Conservation (phyloP, 2,888 invertebrate genomes). For the Agrotis clavis region DNA sequence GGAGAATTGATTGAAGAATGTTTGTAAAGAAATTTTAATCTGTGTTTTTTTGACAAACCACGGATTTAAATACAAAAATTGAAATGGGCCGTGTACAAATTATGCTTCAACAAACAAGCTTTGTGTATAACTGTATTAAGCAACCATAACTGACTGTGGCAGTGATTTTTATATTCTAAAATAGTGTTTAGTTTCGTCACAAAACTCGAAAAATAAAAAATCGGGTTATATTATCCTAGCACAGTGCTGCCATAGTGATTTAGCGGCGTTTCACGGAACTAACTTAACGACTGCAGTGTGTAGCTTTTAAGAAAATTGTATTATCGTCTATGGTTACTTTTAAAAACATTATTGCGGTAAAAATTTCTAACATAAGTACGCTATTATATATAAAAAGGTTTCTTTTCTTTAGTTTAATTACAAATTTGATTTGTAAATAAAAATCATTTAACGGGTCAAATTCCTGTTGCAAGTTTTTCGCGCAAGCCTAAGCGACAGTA, state of each 20-base stretch:
- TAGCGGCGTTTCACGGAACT: constrained; percentile 53
- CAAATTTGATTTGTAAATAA: neutral
- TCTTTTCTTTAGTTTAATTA: no score
- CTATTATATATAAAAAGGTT: neutral
- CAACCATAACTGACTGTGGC: constrained; percentile 56
- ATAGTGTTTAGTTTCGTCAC: constrained; percentile 30
- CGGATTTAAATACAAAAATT: constrained; percentile 24
- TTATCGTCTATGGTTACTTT: constrained; percentile 47
- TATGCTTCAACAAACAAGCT: constrained; percentile 53
- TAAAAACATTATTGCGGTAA: constrained; percentile 40
- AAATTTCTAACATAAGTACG: neutral
- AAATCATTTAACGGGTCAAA: neutral
- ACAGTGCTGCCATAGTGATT: constrained; percentile 65
- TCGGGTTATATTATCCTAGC: constrained; percentile 36
- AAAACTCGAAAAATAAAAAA: constrained; percentile 4
- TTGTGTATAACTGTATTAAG: constrained; percentile 44
- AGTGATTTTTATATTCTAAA: constrained; percentile 49
- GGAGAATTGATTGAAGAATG: constrained; percentile 31
- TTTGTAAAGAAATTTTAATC: constrained; percentile 2
- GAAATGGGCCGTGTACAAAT: constrained; percentile 31
- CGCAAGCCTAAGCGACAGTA: neutral
- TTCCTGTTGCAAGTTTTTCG: neutral
- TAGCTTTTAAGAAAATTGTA: constrained; percentile 50
- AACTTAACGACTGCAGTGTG: constrained; percentile 63
- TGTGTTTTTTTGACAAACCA: constrained; percentile 22